Base-by-base conservation (phyloP, 2,113 vertebrate species). In the Heliornis fulica region DNA sequence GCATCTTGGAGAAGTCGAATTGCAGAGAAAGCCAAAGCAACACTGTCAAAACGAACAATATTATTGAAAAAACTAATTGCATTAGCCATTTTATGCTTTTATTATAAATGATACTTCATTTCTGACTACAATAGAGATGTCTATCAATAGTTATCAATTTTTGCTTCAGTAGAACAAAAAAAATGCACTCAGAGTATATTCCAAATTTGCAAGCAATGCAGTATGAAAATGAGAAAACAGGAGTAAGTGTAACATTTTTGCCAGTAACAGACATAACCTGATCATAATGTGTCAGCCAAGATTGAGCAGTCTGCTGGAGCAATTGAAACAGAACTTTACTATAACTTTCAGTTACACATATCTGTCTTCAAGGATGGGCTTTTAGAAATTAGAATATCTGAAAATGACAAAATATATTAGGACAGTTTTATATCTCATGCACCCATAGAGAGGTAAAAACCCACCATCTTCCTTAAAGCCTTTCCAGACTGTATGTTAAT, bases 1-100 rank as follows among this genome's bases (percentile, higher is more conserved):
- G 98, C 98, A 21, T 98, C 98, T 94, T 99, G 98, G 69, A 99
- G 97, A 77, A 99, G 97, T 89, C 71, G 96, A 92, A 99, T 96
- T 41, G 98, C 97, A 83, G 99, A 98, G 82, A 98, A 98, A 74
- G 98, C 98, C 84, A 97, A 97, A 57, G 99, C 97, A 85, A 97
- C 96, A 94, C 99, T 99, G 90, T 87, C 83, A 83, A 18, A 95
- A 16, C 88, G 34, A 96, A 86, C 14, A 77, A 43, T 36, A 60
- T 61, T 51, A 87, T 74, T 77, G 60, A 9, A 85, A 90, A 69
- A 65, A 22, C 70, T 43, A n/a, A 40, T 54, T 68, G n/a, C 36
- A 48, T 66, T 78, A 34, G 4, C 10, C 31, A 80, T 57, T 87
- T 86, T 51, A 45, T 45, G 50, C 7, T 71, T 78, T 87, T 59